These are phyloP conservation scores for Heliconius hortense DNA, from an alignment of 2,888 invertebrate genomes.

Conservation along the genomic window DNA sequence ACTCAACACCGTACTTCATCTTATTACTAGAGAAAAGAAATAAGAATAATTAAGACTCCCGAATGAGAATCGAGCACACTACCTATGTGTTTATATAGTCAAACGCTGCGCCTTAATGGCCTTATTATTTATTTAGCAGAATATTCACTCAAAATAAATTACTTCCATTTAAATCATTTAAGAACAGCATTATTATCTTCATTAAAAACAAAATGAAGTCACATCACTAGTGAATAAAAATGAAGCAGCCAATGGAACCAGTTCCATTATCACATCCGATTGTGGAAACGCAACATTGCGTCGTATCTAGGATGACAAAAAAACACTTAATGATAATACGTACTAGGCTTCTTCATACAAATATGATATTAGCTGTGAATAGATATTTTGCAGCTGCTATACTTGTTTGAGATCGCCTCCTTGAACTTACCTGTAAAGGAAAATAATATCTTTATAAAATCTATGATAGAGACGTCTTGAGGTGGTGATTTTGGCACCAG, in stretches of 20 bases:
- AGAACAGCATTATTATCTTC: not conserved
- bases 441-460: slow-evolving; percentile 40
- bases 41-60: too few species aligned
- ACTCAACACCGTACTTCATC: too few species aligned
- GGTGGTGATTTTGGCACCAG: too few species aligned
- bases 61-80: not conserved
- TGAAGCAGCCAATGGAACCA: slow-evolving; percentile 35
- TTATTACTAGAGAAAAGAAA: too few species aligned
- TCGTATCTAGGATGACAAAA: slow-evolving; percentile 40
- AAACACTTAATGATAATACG: slow-evolving; percentile 41
- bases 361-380: slow-evolving; percentile 45
- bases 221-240: slow-evolving; percentile 32
- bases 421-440: slow-evolving; percentile 49
- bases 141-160: not conserved
- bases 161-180: not conserved
- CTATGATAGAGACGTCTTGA: slow-evolving; percentile 31
- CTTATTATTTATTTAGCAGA: not conserved
- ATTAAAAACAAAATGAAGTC: not conserved
- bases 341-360: slow-evolving; percentile 40
- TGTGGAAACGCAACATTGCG: slow-evolving; percentile 34
- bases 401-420: slow-evolving; percentile 42
- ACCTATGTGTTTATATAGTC: not conserved
- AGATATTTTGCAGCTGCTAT: slow-evolving; percentile 44
- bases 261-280: slow-evolving; percentile 39
- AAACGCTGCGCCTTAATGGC: not conserved